Evolutionary conservation across 2,888 invertebrate species (phyloP), one percentile per base, ranked within the genome.

Genomic region (Rotaria magnacalcarata): DNA sequence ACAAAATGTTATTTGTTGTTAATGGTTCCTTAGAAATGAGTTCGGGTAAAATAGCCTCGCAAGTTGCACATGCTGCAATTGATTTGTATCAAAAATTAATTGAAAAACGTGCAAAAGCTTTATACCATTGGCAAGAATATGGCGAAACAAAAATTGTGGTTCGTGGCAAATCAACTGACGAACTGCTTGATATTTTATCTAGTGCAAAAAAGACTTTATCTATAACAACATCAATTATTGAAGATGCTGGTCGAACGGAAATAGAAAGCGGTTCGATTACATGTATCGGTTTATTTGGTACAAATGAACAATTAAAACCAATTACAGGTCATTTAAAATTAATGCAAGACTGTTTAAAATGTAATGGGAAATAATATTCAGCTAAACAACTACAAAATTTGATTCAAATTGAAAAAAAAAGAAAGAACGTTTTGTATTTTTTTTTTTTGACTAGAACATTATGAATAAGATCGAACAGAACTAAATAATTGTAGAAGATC

Each of bases 241-340:
- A 94, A 88, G 97, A 97, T 92, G 97, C 97, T 8, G 97, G 97
- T 2, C 93, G 95, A 88, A 97, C 97, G 11, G 96, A 97, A 92
- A 94, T 97, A 88, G 94, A 94, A 84, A 93, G 95, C 1, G 96
- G 96, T 88, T 94, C 95, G 19, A 93, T 93, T 89, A 97, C 97
- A 87, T 96, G 97, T 2, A 0, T 80, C 24, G 75, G 75, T 80
- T 43, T 80, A 47, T 80, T 80, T 80, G 75, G 75, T 47, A 80
- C 75, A 80, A 80, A 80, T 80, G 8, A 41, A 21, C 75, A 80
- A 21, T 80, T 80, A 80, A 47, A 80, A 21, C 75, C 75, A 19
- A 80, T 80, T n/a, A 80, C 80, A 11, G n/a, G 47, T 47, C 80
- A 80, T 80, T 47, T 80, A 43, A 80, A 47, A 47, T 34, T 80